Percentiles rank a stretch among this genome's conserved stretches.
These are phyloP conservation scores for Melipona beecheii DNA, from an alignment of 2,888 invertebrate species.

Conservation along the genomic window DNA sequence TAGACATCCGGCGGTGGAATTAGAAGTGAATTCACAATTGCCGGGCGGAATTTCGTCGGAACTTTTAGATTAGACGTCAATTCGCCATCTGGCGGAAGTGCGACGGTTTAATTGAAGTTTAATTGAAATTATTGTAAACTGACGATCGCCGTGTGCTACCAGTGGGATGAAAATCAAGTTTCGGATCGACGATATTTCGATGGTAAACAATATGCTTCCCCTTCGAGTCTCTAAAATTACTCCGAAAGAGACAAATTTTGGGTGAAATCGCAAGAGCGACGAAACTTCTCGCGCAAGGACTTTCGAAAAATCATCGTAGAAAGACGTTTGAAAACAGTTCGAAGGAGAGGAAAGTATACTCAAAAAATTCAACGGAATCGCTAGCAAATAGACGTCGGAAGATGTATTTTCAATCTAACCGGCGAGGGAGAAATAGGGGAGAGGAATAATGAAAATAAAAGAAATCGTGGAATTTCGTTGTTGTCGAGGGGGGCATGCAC, in stretches of 20 bases:
- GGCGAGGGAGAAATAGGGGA: neutral
- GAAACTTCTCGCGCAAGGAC: neutral
- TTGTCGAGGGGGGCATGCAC: neutral
- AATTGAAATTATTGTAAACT: no score
- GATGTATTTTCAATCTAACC: neutral
- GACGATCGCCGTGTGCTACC: no score
- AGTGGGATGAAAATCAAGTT: no score
- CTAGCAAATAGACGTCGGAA: neutral
- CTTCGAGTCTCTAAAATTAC: neutral
- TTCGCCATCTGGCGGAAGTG: neutral
- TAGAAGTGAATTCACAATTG: neutral
- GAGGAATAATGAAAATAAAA: no score
- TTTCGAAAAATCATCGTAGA: no score
- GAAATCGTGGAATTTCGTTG: neutral
- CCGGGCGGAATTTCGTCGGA: neutral
- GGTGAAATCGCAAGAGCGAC: neutral
- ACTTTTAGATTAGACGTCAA: neutral
- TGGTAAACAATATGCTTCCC: neutral
- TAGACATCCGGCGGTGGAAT: neutral
- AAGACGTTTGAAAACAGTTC: no score
- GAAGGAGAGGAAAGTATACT: no score
- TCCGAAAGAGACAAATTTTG: neutral
- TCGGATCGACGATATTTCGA: no score
- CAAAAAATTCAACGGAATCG: neutral
- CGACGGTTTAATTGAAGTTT: no score